A percentile compares a stretch with the other conserved stretches of the same genome.
Conservation (phyloP, 2,113 vertebrate species). For the Crocuta crocuta region DNA sequence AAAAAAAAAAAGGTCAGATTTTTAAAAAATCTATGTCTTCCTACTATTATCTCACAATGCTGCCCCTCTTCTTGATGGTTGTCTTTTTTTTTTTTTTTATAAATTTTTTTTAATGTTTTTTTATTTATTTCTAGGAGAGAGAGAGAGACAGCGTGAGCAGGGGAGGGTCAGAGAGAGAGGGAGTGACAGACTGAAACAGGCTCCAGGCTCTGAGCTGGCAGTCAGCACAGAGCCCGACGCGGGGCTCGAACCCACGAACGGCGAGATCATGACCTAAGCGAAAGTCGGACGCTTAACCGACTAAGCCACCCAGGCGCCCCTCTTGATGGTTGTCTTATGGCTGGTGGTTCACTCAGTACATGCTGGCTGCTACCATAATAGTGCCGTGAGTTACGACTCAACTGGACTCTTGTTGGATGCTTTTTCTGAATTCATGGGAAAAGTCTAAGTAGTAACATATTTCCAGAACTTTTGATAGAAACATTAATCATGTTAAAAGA, state of each 20-base stretch:
- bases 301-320: too few species aligned
- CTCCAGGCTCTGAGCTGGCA: too few species aligned
- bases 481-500: conserved; percentile 17
- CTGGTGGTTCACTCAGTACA: neutral
- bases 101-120: too few species aligned
- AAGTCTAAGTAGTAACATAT: neutral
- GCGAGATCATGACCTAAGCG: too few species aligned
- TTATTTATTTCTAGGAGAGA: too few species aligned
- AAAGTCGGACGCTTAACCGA: too few species aligned
- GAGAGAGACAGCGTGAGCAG: too few species aligned
- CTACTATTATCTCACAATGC: neutral
- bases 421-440: neutral
- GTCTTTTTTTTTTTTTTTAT: too few species aligned
- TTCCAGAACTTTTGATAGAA: neutral
- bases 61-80: neutral
- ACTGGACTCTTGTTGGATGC: neutral
- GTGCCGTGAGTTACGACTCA: fast-evolving
- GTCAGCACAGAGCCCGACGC: too few species aligned
- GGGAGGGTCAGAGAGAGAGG: too few species aligned
- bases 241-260: too few species aligned
- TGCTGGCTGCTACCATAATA: neutral
- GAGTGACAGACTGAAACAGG: too few species aligned
- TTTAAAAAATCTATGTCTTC: neutral
- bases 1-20: neutral
- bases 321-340: neutral